Evolutionary conservation across 1,140 invertebrate genomes (phyloP).

Genomic region (Mizuhopecten yessoensis): DNA sequence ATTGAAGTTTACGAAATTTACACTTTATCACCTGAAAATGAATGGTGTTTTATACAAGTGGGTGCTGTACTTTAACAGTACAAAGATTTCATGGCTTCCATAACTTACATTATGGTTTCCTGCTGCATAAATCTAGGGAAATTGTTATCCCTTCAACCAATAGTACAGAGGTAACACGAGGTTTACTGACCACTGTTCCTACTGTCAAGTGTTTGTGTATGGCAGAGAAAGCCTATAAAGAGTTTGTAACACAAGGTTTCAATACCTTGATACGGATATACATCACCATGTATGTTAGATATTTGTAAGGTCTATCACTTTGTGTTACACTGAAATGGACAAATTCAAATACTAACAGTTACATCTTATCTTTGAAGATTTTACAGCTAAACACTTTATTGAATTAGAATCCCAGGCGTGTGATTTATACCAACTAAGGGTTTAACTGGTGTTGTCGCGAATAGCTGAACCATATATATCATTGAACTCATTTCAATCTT

Average conservation of each 20-base stretch:
- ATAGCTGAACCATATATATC: background rate
- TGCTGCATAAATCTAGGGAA: too few relatives aligned
- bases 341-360: constrained; percentile 34
- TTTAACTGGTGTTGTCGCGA: background rate
- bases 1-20: too few relatives aligned
- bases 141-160: too few relatives aligned
- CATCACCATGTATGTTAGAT: too few relatives aligned
- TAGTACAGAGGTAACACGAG: background rate
- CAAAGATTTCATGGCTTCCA: too few relatives aligned
- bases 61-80: too few relatives aligned
- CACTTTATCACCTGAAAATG: too few relatives aligned
- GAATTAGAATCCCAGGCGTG: background rate
- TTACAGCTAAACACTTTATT: background rate
- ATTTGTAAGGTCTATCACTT: background rate
- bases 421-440: background rate
- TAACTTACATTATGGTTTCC: too few relatives aligned
- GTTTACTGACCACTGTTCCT: background rate
- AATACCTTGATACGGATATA: background rate
- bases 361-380: background rate
- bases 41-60: too few relatives aligned
- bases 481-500: background rate
- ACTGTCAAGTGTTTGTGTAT: too few relatives aligned
- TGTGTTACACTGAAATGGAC: background rate
- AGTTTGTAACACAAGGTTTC: background rate
- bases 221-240: background rate